phyloP scores from a whole-genome alignment of 2,113 vertebrate species.

The Microtus richardsoni region DNA sequence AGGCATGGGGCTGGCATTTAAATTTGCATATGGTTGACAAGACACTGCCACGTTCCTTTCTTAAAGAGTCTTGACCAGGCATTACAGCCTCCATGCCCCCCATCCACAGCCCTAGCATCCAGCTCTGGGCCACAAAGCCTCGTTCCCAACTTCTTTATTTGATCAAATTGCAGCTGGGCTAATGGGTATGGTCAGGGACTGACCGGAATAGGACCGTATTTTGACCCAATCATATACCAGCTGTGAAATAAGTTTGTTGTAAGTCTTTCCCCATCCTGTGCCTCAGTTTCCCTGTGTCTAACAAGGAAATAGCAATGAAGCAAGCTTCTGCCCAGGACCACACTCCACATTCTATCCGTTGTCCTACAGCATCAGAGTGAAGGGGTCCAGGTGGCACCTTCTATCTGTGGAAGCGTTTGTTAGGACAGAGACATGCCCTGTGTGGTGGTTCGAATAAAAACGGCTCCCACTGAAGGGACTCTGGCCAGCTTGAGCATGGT shows the following conservation, averaged over 20 bases:
- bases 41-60: not conserved
- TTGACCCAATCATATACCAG: not conserved
- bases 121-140: not conserved
- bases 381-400: not conserved
- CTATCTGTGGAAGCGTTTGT: not conserved
- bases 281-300: not conserved
- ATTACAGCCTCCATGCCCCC: not conserved
- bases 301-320: not conserved
- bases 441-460: not conserved
- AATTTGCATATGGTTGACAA: not conserved
- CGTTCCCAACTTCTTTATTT: not conserved
- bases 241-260: rapidly evolving
- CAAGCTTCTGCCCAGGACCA: not conserved
- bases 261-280: not conserved
- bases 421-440: not conserved
- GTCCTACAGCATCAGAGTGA: not conserved
- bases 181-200: not conserved
- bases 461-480: not conserved
- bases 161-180: not conserved
- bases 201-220: not conserved
- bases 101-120: rapidly evolving
- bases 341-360: not conserved
- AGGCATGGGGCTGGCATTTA: not conserved
- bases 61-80: not conserved
- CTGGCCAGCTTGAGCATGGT: not conserved